These are phyloP conservation scores for Acleris holmiana DNA, from an alignment of 2,888 invertebrate genomes.

Conservation along the genomic window DNA sequence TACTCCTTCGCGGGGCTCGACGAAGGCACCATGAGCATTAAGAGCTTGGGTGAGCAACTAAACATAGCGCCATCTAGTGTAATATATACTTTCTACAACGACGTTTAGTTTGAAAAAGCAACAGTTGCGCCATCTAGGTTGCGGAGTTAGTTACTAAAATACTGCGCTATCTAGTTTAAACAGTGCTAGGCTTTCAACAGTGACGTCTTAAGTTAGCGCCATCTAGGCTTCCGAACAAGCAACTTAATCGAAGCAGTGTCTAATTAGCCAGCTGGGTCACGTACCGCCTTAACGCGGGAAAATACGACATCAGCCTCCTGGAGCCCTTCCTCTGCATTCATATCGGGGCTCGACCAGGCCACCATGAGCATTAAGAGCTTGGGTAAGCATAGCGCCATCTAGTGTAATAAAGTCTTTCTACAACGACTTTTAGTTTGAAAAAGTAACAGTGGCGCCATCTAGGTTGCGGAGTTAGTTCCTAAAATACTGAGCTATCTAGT, in stretches of 20 bases:
- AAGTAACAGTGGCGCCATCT: too few relatives aligned
- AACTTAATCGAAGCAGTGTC: too few relatives aligned
- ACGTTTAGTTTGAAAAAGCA: too few relatives aligned
- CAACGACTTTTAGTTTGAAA: too few relatives aligned
- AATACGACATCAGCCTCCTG: conserved; percentile 87
- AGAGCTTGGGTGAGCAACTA: conserved; percentile 88
- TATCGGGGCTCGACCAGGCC: conserved; percentile 88
- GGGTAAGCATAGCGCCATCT: conserved; percentile 71
- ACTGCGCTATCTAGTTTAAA: too few relatives aligned
- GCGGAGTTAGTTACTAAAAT: too few relatives aligned
- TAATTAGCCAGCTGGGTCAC: conserved; percentile 87
- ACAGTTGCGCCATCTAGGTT: too few relatives aligned
- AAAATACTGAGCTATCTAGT: too few relatives aligned
- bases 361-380: conserved; percentile 88
- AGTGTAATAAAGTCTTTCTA: not conserved
- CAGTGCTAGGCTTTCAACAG: too few relatives aligned
- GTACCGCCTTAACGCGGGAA: conserved; percentile 87
- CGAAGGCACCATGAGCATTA: conserved; percentile 86
- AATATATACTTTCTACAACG: not conserved
- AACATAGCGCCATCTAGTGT: not conserved
- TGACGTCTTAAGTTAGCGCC: too few relatives aligned
- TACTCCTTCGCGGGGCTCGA: conserved; percentile 93
- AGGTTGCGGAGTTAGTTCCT: too few relatives aligned
- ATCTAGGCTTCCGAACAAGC: too few relatives aligned
- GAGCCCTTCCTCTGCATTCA: conserved; percentile 92